phyloP scores from a whole-genome alignment of 2,888 invertebrate genomes.

The Pristionchus arcanus region DNA sequence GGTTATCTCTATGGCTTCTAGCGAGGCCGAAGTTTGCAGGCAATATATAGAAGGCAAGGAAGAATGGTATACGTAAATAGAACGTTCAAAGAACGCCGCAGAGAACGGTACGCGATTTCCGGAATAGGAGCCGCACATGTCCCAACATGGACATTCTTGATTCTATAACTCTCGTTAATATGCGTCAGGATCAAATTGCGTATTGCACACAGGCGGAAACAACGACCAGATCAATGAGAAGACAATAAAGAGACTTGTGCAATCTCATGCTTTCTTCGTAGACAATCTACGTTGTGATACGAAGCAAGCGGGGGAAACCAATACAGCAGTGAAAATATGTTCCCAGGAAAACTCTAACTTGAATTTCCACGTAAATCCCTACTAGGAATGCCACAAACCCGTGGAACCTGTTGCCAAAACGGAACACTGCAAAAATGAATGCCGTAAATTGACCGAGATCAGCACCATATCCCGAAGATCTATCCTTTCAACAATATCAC shows the following conservation, averaged over 20 bases:
- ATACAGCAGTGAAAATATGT: background rate
- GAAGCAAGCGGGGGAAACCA: background rate
- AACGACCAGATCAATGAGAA: background rate
- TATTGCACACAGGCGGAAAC: background rate
- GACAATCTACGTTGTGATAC: background rate
- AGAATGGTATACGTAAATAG: no score
- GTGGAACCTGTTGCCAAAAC: background rate
- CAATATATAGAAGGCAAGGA: no score
- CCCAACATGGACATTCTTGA: background rate
- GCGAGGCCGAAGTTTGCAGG: no score
- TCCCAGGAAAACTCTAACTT: background rate
- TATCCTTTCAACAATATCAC: no score
- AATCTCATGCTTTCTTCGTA: background rate
- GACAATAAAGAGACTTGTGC: background rate
- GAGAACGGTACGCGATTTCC: background rate
- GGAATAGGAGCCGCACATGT: background rate
- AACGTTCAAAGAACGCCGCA: no score
- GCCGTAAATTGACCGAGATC: background rate
- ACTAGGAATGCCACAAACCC: background rate
- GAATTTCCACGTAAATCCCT: background rate
- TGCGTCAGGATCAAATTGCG: background rate
- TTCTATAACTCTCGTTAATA: background rate
- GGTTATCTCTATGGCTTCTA: no score
- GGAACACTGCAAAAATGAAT: no score
- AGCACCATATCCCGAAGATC: background rate